Conservation (phyloP, 2,888 invertebrate genomes). For the Poecilus cupreus region DNA sequence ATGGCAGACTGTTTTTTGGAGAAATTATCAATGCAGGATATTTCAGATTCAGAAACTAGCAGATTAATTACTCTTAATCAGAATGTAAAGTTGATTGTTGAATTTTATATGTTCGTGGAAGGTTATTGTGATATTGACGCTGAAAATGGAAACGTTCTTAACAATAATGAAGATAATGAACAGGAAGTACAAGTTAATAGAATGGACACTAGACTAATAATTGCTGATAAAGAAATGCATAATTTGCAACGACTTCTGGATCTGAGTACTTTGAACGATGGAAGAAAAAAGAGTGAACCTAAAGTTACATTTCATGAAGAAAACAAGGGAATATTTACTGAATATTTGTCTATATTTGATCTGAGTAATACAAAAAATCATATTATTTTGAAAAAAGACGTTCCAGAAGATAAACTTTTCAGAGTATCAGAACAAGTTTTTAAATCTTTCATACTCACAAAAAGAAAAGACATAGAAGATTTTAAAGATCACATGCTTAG, state of each 20-base stretch:
- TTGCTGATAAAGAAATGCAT: slow-evolving; percentile 77
- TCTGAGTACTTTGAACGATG: slow-evolving; percentile 73
- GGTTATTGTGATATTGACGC: slow-evolving; percentile 62
- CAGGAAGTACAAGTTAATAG: slow-evolving; percentile 57
- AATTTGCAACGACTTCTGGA: slow-evolving; percentile 80
- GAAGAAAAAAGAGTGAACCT: slow-evolving; percentile 70
- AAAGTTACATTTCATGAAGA: slow-evolving; percentile 78
- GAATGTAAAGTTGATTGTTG: slow-evolving; percentile 67
- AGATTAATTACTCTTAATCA: slow-evolving; percentile 67
- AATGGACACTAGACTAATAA: slow-evolving; percentile 65
- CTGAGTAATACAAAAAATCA: slow-evolving; percentile 61
- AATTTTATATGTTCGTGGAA: slow-evolving; percentile 67
- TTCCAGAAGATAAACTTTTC: slow-evolving; percentile 70
- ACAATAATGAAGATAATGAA: slow-evolving; percentile 58
- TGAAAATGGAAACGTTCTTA: slow-evolving; percentile 66
- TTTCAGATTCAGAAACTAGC: slow-evolving; percentile 64
- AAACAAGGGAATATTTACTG: slow-evolving; percentile 73
- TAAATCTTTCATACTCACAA: slow-evolving; percentile 66
- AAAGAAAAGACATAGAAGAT: slow-evolving; percentile 64
- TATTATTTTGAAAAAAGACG: slow-evolving; percentile 71
- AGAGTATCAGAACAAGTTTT: slow-evolving; percentile 70
- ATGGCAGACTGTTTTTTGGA: slow-evolving; percentile 72
- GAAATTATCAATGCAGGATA: slow-evolving; percentile 67
- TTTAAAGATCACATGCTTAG: slow-evolving; percentile 65
- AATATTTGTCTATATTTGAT: slow-evolving; percentile 76